Base-by-base conservation (phyloP, 2,113 vertebrate genomes). In the Poeciliopsis retropinna region DNA sequence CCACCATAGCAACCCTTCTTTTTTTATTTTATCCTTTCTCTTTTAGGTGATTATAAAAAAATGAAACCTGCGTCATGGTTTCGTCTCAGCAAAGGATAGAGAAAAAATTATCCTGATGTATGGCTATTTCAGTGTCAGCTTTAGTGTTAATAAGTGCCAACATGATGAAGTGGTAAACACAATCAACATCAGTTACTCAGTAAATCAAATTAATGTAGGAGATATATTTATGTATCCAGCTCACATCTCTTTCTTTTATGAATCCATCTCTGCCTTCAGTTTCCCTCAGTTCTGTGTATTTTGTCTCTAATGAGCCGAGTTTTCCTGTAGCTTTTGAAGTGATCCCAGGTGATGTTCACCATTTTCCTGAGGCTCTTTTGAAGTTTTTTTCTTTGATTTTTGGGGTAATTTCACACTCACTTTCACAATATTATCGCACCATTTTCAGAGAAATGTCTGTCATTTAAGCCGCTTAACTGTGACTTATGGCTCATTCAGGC, bases 181-280 rank as follows among this genome's bases (percentile, higher is more conserved):
- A 28, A 71, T n/a, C 41, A 64, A 13, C n/a, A 31, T 60, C 41
- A 31, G 72, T 57, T 72, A 30, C 79, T 60, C 47, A 41, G 60
- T 72, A 60, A 64, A 77, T 88, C 37, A 61, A 66, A 37, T 73
- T 71, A 66, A 74, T 75, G 37, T 4, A 12, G 51, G 13, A 31
- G 61, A 69, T 4, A 3, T 32, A 31, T 79, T 54, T 73, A 27
- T 34, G 14, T 51, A 70, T 37, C 74, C 62, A 54, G 13, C 25
- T 25, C 11, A 31, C 44, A 60, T 61, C 19, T 3, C 0, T 60
- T 7, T 72, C 57, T 79, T 66, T 60, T 61, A 25, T n/a, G 31
- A 37, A 34, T 12, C 1, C 0, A 62, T 28, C 51, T 25, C 51
- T 57, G 51, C 51, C 22, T 57, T 57, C 5, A 54, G 47, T 54